phyloP scores from a whole-genome alignment of 1,140 invertebrate genomes.

The Meteorus sp. region DNA sequence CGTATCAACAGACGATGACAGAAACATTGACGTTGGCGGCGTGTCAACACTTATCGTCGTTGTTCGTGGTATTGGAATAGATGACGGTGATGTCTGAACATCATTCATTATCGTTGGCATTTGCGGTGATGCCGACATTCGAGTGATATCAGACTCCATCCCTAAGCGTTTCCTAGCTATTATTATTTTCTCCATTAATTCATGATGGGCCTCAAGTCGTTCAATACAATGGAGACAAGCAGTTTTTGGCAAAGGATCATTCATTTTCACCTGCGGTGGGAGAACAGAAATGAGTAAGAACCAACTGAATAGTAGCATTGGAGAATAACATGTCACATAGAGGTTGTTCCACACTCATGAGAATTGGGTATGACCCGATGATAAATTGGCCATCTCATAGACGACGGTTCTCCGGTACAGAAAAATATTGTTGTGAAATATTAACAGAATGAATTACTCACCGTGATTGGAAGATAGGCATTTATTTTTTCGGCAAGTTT shows the following conservation, averaged over 20 bases:
- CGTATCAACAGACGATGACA: conserved; percentile 38
- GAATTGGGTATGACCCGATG: conserved; percentile 3
- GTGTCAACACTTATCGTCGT: too few relatives aligned
- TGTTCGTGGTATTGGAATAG: too few relatives aligned
- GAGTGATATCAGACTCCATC: conserved; percentile 39
- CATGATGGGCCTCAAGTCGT: conserved; percentile 70
- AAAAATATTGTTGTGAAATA: conserved; percentile 3
- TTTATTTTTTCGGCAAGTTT: conserved; percentile 75
- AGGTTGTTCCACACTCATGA: too few relatives aligned
- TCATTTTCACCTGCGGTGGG: conserved; percentile 65
- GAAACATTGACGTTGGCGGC: too few relatives aligned
- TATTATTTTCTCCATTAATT: conserved; percentile 64
- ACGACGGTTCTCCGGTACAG: too few relatives aligned
- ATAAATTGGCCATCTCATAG: background rate
- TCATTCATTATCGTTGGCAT: conserved; percentile 37
- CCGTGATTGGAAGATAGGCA: conserved; percentile 73
- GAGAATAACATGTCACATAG: conserved; percentile 12
- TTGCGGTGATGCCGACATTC: conserved; percentile 38
- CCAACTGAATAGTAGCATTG: conserved; percentile 12
- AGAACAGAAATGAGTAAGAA: conserved; percentile 22
- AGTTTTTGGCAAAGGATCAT: conserved; percentile 74
- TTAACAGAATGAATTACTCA: conserved; percentile 46
- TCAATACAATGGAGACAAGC: conserved; percentile 71
- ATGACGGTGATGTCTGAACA: too few relatives aligned
- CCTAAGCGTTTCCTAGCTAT: conserved; percentile 49